Evolutionary conservation across 1,140 invertebrate genomes (phyloP), one percentile per base, ranked within the genome.

Genomic region (Dendrolimus punctatus): DNA sequence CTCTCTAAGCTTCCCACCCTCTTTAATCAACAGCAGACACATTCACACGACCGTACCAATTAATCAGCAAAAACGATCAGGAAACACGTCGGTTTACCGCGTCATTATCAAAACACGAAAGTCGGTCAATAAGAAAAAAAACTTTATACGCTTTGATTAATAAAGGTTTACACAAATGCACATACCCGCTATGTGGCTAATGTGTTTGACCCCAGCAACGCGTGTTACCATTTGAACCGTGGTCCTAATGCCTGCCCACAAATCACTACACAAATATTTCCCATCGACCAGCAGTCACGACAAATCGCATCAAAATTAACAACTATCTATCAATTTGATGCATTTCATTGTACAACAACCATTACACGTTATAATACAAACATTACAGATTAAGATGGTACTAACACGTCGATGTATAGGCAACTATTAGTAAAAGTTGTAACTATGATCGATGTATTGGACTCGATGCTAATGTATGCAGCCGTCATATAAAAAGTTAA

Each of bases 141-240:
- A 23, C 23, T 23, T 23, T 23, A 23, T 23, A 23, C 23, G 23
- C 52, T 76, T 73, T 79, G 75, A 80, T 80, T 77, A 73, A 79
- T 75, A 76, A 68, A 68, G 53, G 61, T 73, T 68, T 67, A 68
- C 66, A 55, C 53, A 61, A 51, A 58, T 58, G 53, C 66, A 64
- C 52, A 60, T 55, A 58, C 76, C 71, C 76, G 73, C 73, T 84
- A 79, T 76, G 78, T 81, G 78, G 78, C 78, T 84, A 84, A 84
- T 84, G 80, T 60, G 70, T 80, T 80, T 80, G 78, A 84, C 80
- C 80, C 61, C 68, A 48, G 68, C 66, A 51, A 64, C 68, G 65
- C 64, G 73, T 79, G 75, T 80, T 80, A 79, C 73, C 75, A 51
- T 74, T 79, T 81, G 78, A 81, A 76, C 80, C 23, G 23, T 23